Percentiles rank a stretch among this genome's conserved stretches.
These are phyloP conservation scores for Ciona savignyi DNA, from an alignment of 23 tunicate genomes.

Conservation along the genomic window DNA sequence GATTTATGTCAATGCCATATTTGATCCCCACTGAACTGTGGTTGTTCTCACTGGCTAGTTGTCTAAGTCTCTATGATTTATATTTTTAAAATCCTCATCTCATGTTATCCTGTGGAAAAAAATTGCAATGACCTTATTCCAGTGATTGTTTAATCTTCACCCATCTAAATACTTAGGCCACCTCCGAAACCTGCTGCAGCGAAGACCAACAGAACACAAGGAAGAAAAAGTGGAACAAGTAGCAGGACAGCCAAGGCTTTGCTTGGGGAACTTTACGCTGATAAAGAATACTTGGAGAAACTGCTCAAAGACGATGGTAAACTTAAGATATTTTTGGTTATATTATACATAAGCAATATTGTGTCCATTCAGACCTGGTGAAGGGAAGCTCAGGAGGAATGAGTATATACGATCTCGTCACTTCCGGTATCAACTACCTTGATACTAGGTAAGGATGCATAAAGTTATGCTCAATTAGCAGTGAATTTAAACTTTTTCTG, in stretches of 20 bases:
- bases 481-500: too few relatives aligned
- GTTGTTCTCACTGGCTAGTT: too few relatives aligned
- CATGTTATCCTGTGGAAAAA: too few relatives aligned
- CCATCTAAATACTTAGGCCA: constrained; percentile 9
- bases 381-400: constrained; percentile 87
- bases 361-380: constrained; percentile 86
- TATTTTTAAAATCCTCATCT: too few relatives aligned
- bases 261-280: constrained; percentile 94
- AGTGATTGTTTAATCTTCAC: too few relatives aligned
- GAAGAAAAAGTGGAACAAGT: constrained; percentile 62
- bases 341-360: too few relatives aligned
- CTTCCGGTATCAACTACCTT: constrained; percentile 84
- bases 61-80: too few relatives aligned
- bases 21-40: too few relatives aligned
- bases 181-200: constrained; percentile 35
- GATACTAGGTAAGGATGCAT: constrained; percentile 76
- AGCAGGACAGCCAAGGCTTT: constrained; percentile 72
- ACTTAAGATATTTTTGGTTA: constrained; percentile 1
- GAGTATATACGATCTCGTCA: constrained; percentile 86
- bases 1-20: too few relatives aligned
- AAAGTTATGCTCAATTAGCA: too few relatives aligned
- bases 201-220: constrained; percentile 31
- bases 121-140: neutral
- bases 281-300: constrained; percentile 95
- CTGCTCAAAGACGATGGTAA: constrained; percentile 84